Percentiles rank a stretch among this genome's conserved stretches.
phyloP scores from a whole-genome alignment of 2,888 invertebrate species.

The Tupiocoris notatus region DNA sequence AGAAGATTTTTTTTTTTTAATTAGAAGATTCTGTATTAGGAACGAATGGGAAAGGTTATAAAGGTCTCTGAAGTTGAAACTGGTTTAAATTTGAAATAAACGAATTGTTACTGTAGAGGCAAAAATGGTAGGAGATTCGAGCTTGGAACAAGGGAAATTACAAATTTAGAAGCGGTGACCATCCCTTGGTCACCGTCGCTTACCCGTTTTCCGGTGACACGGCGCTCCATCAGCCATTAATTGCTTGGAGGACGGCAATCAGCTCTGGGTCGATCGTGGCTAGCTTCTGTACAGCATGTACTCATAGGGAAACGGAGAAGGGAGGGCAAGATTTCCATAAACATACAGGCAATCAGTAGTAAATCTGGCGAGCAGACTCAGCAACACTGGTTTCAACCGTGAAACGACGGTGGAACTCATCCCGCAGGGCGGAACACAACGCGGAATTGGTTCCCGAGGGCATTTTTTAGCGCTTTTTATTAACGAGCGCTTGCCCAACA shows the following conservation, averaged over 20 bases:
- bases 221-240: constrained; percentile 6
- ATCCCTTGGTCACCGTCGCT: too few species aligned
- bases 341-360: constrained; percentile 38
- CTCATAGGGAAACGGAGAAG: not conserved
- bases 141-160: too few species aligned
- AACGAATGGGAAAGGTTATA: too few species aligned
- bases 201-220: not conserved
- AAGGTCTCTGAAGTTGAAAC: too few species aligned
- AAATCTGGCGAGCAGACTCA: constrained; percentile 21
- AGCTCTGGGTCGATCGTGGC: not conserved
- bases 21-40: too few species aligned
- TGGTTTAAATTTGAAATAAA: too few species aligned
- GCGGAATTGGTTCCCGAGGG: constrained; percentile 12
- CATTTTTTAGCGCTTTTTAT: not conserved
- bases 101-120: too few species aligned
- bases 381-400: not conserved
- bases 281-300: too few species aligned
- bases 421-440: not conserved
- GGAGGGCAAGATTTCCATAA: constrained; percentile 21
- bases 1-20: too few species aligned
- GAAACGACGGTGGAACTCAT: not conserved
- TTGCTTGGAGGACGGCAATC: constrained; percentile 16
- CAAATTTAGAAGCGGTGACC: too few species aligned
- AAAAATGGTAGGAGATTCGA: too few species aligned
- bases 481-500: not conserved